phyloP scores from a whole-genome alignment of 1,140 invertebrate species.

The Nephila pilipes region DNA sequence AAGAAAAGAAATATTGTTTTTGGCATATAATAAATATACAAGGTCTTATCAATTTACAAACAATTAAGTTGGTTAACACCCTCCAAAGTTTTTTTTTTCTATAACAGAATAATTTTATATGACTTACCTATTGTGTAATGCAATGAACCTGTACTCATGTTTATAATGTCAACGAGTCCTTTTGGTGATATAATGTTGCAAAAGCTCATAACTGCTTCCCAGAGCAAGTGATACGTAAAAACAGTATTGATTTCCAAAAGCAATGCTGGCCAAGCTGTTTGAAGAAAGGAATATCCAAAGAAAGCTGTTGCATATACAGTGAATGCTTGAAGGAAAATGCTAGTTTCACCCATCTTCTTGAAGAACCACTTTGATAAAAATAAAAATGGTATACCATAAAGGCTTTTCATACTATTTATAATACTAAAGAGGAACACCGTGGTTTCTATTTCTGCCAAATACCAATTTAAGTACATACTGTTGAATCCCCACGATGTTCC shows the following conservation, averaged over 20 bases:
- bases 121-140: not conserved
- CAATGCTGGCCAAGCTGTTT: not conserved
- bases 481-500: not conserved
- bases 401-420: too few species aligned
- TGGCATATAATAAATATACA: too few species aligned
- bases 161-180: not conserved
- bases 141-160: not conserved
- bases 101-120: too few species aligned
- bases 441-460: not conserved
- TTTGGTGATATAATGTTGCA: not conserved
- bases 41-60: too few species aligned
- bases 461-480: not conserved
- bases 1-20: too few species aligned
- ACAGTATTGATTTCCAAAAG: not conserved
- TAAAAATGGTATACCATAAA: constrained; percentile 10
- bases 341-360: not conserved
- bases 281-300: not conserved
- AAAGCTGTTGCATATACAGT: not conserved
- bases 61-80: too few species aligned
- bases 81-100: too few species aligned
- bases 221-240: not conserved
- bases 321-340: not conserved
- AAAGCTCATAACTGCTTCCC: not conserved
- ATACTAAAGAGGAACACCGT: not conserved
- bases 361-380: not conserved